Evolutionary conservation across 2,113 vertebrate species (phyloP).

Genomic region (Parus major): DNA sequence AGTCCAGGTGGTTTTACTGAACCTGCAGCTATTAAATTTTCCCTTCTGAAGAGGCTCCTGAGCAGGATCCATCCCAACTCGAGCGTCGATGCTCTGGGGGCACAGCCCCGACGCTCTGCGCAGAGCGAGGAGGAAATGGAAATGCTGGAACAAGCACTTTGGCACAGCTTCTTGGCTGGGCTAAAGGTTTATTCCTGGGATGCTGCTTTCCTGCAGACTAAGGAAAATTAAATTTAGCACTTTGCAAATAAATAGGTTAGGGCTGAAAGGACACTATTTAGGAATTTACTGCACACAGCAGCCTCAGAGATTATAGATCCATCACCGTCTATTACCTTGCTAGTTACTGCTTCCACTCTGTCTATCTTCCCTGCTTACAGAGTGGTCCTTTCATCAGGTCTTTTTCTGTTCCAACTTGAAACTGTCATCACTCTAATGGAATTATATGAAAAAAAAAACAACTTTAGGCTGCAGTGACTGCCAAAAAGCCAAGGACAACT

Average conservation of each 20-base stretch:
- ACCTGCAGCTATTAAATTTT: background rate
- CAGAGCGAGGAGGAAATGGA: conserved; percentile 35
- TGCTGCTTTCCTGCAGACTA: conserved; percentile 65
- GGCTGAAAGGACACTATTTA: conserved; percentile 69
- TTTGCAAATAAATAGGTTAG: conserved; percentile 73
- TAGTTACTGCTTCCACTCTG: conserved; percentile 59
- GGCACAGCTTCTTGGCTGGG: conserved; percentile 58
- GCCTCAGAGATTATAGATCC: conserved; percentile 64
- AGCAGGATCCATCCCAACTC: background rate
- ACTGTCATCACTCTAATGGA: conserved; percentile 65
- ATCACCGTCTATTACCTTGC: conserved; percentile 64
- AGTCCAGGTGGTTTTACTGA: background rate
- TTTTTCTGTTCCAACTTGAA: conserved; percentile 49
- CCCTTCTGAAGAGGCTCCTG: background rate
- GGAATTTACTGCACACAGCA: conserved; percentile 65
- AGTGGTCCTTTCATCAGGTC: conserved; percentile 52
- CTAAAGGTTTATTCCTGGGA: conserved; percentile 67
- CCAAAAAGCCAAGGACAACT: conserved; percentile 53
- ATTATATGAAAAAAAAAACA: conserved; percentile 43
- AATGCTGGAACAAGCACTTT: conserved; percentile 56
- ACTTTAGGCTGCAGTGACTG: background rate
- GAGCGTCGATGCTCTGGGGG: background rate
- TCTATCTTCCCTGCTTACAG: conserved; percentile 46
- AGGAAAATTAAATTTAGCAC: conserved; percentile 72
- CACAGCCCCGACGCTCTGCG: background rate